These are phyloP conservation scores for Delphinapterus leucas DNA, from an alignment of 2,113 vertebrate genomes.

Conservation along the genomic window DNA sequence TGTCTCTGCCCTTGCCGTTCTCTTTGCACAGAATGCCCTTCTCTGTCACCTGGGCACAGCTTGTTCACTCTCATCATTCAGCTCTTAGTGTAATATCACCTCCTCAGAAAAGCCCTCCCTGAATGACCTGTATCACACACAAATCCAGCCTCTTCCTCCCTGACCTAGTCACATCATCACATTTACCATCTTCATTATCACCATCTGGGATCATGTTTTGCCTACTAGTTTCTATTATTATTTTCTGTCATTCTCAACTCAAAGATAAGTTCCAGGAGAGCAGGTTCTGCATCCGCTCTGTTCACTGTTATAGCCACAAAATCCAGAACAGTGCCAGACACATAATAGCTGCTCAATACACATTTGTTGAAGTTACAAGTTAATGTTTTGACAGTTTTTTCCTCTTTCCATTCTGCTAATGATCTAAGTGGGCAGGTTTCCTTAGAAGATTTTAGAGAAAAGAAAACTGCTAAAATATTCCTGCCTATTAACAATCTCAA, in stretches of 20 bases:
- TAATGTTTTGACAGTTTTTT: not conserved
- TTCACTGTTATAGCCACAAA: not conserved
- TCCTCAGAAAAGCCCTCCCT: not conserved
- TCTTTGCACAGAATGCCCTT: not conserved
- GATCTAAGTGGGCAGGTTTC: not conserved
- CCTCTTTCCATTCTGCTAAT: not conserved
- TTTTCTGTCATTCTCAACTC: not conserved
- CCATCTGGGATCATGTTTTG: not conserved
- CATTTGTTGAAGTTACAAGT: not conserved
- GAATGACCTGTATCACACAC: fast-evolving
- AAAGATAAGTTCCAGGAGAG: not conserved
- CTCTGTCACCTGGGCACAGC: fast-evolving
- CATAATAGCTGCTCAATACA: not conserved
- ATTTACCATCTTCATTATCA: too few relatives aligned
- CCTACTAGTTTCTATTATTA: too few relatives aligned
- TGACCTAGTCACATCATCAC: too few relatives aligned
- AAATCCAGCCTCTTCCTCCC: not conserved
- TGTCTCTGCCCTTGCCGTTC: fast-evolving
- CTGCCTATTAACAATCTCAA: fast-evolving
- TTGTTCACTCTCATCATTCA: fast-evolving
- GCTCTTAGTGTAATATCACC: fast-evolving
- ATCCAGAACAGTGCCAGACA: not conserved
- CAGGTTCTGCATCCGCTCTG: not conserved
- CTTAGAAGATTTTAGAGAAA: not conserved
- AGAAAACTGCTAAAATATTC: not conserved